These are phyloP conservation scores for Sphaeramia orbicularis DNA, from an alignment of 2,797 vertebrate genomes.

Conservation along the genomic window DNA sequence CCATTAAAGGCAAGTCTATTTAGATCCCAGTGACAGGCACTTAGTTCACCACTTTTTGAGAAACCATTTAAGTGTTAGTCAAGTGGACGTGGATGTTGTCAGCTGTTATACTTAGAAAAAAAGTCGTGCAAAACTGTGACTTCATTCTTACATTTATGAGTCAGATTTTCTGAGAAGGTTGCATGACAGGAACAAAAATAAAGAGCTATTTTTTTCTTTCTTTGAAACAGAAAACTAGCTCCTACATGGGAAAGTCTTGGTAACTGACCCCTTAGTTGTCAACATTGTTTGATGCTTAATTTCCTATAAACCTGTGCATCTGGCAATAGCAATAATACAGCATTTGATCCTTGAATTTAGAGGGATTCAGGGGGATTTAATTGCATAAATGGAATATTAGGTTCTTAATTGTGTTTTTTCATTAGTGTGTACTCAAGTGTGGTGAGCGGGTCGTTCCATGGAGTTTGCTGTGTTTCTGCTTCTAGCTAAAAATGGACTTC, in stretches of 20 bases:
- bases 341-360: slow-evolving; percentile 14
- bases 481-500: too few species aligned
- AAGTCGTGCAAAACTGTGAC: slow-evolving; percentile 19
- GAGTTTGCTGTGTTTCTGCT: too few species aligned
- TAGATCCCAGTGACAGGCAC: not conserved
- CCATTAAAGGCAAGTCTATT: not conserved
- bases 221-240: not conserved
- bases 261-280: not conserved
- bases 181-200: slow-evolving; percentile 17
- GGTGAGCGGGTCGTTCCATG: too few species aligned
- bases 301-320: slow-evolving; percentile 2
- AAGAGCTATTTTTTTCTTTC: not conserved
- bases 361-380: too few species aligned
- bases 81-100: slow-evolving; percentile 15
- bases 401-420: too few species aligned
- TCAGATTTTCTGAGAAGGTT: slow-evolving; percentile 43
- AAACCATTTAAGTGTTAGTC: not conserved
- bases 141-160: slow-evolving; percentile 37
- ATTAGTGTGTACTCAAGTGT: too few species aligned
- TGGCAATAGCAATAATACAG: not conserved
- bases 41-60: not conserved
- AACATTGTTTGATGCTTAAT: not conserved
- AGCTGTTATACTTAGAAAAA: slow-evolving; percentile 9
- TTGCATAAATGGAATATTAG: too few species aligned
- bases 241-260: not conserved